Evolutionary conservation across 2,113 vertebrate species (phyloP), one percentile per base, ranked within the genome.

Genomic region (Mirza zaza): DNA sequence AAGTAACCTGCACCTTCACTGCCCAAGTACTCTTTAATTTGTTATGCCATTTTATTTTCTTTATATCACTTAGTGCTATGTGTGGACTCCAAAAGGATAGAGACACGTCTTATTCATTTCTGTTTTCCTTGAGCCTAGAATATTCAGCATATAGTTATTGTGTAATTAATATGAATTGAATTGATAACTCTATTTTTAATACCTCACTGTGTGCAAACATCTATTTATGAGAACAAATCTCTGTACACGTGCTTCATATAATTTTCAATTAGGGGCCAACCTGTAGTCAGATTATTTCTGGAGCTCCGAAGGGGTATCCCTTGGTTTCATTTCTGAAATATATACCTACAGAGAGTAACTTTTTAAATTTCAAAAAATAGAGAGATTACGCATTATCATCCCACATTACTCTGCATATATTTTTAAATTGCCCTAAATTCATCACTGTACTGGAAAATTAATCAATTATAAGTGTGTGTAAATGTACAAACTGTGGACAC

Each of bases 291-390:
- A 52, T 29, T 29, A 68, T 79, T 73, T 76, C 12, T 67, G 14
- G 1, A 48, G 15, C 34, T 90, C 0, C 10, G 20, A 61, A 21
- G 2, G 1, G 2, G 13, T 42, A 77, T 70, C 17, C 29, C 0
- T 94, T 71, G 25, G 1, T 18, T 75, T 82, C 13, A 52, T 91
- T 87, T 80, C 11, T 95, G 42, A 87, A 88, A 68, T 70, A 18
- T 17, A 34, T 11, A 77, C 10, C 17, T 52, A 67, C 1, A 39
- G 25, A 32, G 2, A 42, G 5, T 61, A 55, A n/a, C 18, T n/a
- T 81, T 80, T 71, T 57, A 8, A 94, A 94, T 73, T 93, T 93
- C 12, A 61, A 39, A 52, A 65, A 87, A n/a, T 1, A 12, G n/a
- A 86, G n/a, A 9, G 1, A 75, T 79, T 94, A n/a, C 11, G 52